phyloP scores from a whole-genome alignment of 2,888 invertebrate genomes.

The Agrochola macilenta region DNA sequence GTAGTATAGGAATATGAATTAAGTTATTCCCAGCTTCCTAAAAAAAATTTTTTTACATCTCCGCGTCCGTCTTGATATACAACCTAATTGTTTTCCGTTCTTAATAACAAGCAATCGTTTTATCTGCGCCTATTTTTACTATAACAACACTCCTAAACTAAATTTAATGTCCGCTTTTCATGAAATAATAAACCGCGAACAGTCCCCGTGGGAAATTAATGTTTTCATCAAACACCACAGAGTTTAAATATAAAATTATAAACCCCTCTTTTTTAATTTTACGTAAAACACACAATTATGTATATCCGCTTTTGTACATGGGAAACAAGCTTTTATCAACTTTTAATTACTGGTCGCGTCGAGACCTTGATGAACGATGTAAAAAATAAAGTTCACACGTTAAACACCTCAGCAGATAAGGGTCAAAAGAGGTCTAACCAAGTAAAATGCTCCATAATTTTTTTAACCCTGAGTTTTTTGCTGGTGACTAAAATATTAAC shows the following conservation, averaged over 20 bases:
- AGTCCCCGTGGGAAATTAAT: conserved; percentile 81
- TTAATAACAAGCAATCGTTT: conserved; percentile 32
- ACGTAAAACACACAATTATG: conserved; percentile 62
- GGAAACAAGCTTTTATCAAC: conserved; percentile 63
- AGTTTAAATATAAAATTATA: conserved; percentile 65
- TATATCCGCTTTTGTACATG: conserved; percentile 52
- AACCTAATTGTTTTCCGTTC: conserved; percentile 24
- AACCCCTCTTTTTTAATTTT: conserved; percentile 72
- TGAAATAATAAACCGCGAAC: conserved; percentile 78
- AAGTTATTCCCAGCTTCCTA: not conserved
- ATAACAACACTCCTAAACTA: conserved; percentile 63
- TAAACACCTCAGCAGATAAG: conserved; percentile 73
- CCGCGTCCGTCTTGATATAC: not conserved
- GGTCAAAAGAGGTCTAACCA: conserved; percentile 65
- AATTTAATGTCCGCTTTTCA: conserved; percentile 69
- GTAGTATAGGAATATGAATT: conserved; percentile 5
- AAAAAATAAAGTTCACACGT: conserved; percentile 68
- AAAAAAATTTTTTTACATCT: not conserved
- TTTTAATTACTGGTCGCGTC: conserved; percentile 63
- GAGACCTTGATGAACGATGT: conserved; percentile 48
- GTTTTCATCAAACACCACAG: conserved; percentile 74
- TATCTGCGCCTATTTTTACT: conserved; percentile 46
- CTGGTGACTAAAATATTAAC: conserved; percentile 39
- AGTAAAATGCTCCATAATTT: conserved; percentile 73
- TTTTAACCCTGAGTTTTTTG: conserved; percentile 74